Percentiles rank a stretch among this genome's conserved stretches.
Conservation (phyloP, 2,113 vertebrate species). For the Ellobius talpinus region DNA sequence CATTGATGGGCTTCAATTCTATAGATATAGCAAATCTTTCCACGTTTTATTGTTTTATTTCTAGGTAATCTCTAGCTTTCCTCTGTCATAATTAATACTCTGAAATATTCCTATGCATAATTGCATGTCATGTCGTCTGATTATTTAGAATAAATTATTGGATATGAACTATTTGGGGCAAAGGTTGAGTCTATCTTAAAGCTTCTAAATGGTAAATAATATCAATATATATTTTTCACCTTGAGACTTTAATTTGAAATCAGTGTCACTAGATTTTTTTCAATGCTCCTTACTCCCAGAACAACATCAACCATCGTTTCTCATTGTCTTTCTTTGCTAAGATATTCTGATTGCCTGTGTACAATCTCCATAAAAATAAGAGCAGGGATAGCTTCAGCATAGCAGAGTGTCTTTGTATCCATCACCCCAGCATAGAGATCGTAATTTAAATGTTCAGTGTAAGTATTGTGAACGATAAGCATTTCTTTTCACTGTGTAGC, state of each 20-base stretch:
- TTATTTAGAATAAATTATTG: constrained; percentile 54
- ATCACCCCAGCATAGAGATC: constrained; percentile 64
- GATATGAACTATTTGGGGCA: constrained; percentile 7
- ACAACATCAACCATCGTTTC: constrained; percentile 58
- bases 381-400: constrained; percentile 60
- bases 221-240: not conserved
- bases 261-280: not conserved
- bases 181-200: not conserved
- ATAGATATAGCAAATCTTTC: not conserved
- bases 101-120: not conserved
- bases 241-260: not conserved
- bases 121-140: not conserved
- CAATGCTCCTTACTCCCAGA: not conserved
- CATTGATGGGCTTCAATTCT: not conserved
- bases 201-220: constrained; percentile 4
- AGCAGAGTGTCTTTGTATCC: constrained; percentile 67
- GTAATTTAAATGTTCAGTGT: constrained; percentile 51
- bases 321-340: constrained; percentile 80
- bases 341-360: constrained; percentile 80
- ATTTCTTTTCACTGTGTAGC: not conserved
- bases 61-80: constrained; percentile 19
- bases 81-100: not conserved
- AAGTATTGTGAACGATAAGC: not conserved
- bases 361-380: constrained; percentile 79
- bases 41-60: constrained; percentile 33